phyloP scores from a whole-genome alignment of 1,140 invertebrate species.

The Bombus huntii region DNA sequence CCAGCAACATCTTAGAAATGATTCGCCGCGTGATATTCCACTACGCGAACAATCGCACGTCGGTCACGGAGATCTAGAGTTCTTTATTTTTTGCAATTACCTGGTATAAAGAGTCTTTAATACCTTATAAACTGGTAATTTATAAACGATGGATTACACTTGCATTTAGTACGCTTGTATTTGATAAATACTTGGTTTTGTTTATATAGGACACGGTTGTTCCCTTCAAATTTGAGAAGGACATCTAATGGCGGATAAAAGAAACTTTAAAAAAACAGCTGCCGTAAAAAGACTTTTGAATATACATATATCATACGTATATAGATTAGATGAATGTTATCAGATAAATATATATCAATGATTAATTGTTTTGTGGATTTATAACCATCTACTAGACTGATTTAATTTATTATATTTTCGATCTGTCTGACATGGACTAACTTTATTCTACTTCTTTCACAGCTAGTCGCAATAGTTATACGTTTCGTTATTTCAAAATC shows the following conservation, averaged over 20 bases:
- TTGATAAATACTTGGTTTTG: background rate
- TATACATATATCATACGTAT: too few species aligned
- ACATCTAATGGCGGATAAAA: too few species aligned
- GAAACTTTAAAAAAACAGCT: too few species aligned
- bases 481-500: background rate
- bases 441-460: background rate
- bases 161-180: background rate
- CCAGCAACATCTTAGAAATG: constrained; percentile 49
- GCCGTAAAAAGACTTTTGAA: too few species aligned
- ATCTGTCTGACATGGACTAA: too few species aligned
- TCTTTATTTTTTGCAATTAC: background rate
- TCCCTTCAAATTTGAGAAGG: background rate
- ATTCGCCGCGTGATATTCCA: constrained; percentile 44
- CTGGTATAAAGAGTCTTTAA: background rate
- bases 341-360: background rate
- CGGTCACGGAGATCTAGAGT: background rate
- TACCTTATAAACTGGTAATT: background rate
- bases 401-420: background rate
- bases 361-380: background rate
- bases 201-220: background rate
- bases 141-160: background rate
- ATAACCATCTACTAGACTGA: background rate
- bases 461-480: background rate
- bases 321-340: too few species aligned
- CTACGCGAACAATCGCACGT: constrained; percentile 2